Percentiles rank a stretch among this genome's conserved stretches.
Evolutionary conservation across 1,140 invertebrate species (phyloP).

Genomic region (Parasteatoda tepidariorum): DNA sequence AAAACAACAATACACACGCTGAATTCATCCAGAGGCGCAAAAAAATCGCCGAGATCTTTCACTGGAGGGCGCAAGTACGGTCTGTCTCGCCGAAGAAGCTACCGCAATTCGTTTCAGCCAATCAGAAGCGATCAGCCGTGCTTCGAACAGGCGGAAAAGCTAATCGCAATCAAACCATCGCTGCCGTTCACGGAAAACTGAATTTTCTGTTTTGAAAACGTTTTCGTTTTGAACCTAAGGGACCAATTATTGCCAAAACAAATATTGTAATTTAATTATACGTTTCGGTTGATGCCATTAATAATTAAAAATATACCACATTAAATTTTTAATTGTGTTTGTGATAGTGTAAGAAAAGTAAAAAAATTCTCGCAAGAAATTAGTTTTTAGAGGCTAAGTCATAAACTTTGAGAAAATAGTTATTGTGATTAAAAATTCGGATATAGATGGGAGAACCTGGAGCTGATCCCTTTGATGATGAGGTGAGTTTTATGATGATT

Average conservation of each 20-base stretch:
- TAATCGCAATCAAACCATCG: constrained; percentile 31
- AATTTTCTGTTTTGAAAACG: not conserved
- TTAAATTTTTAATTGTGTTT: too few relatives aligned
- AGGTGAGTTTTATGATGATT: constrained; percentile 25
- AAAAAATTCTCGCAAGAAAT: too few relatives aligned
- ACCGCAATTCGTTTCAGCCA: constrained; percentile 59
- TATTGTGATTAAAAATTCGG: too few relatives aligned
- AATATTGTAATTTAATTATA: not conserved
- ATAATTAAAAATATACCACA: too few relatives aligned
- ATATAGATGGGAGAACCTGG: constrained; percentile 48
- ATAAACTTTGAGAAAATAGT: too few relatives aligned
- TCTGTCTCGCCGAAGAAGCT: constrained; percentile 32
- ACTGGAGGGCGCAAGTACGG: constrained; percentile 54
- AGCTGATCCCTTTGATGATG: constrained; percentile 51
- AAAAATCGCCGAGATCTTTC: constrained; percentile 25
- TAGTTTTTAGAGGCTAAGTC: too few relatives aligned
- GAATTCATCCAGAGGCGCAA: too few relatives aligned
- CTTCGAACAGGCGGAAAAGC: constrained; percentile 46
- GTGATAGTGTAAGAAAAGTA: too few relatives aligned
- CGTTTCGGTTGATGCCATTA: too few relatives aligned
- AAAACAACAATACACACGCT: too few relatives aligned
- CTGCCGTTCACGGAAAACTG: constrained; percentile 1
- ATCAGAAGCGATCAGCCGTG: constrained; percentile 50
- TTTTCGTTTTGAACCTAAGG: not conserved
- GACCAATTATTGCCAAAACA: not conserved